phyloP scores from a whole-genome alignment of 2,888 invertebrate genomes.

The Oscheius sp. region DNA sequence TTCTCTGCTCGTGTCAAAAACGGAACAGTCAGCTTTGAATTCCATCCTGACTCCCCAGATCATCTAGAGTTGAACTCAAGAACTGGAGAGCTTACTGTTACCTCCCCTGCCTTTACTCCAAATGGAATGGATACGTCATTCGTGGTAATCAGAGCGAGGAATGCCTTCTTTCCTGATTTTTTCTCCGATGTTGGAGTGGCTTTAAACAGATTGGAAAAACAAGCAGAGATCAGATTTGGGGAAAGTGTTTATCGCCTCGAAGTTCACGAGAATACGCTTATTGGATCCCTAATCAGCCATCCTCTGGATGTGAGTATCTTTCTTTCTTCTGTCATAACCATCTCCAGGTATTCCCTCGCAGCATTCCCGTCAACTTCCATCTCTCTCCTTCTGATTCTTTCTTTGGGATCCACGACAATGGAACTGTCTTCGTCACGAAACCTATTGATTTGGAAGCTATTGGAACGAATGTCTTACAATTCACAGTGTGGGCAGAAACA shows the following conservation, averaged over 20 bases:
- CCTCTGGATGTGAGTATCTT: slow-evolving; percentile 21
- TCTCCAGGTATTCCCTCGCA: slow-evolving; percentile 21
- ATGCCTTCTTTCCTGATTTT: slow-evolving; percentile 51
- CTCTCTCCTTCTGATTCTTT: slow-evolving; percentile 35
- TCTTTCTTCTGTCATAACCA: neutral
- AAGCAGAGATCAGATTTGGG: slow-evolving; percentile 50
- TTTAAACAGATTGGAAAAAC: slow-evolving; percentile 35
- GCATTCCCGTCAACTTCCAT: slow-evolving; percentile 22
- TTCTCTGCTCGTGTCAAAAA: slow-evolving; percentile 46
- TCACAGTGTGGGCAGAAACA: slow-evolving; percentile 27
- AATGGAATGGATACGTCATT: slow-evolving; percentile 46
- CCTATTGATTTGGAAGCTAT: slow-evolving; percentile 26
- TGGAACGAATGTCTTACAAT: slow-evolving; percentile 11
- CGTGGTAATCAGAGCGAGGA: slow-evolving; percentile 64
- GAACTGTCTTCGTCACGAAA: slow-evolving; percentile 46
- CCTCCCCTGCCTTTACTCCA: slow-evolving; percentile 35
- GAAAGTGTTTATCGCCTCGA: slow-evolving; percentile 58
- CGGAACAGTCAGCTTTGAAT: slow-evolving; percentile 52
- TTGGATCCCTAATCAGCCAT: slow-evolving; percentile 48
- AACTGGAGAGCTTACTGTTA: slow-evolving; percentile 46
- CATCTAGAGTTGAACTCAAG: neutral
- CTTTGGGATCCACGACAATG: slow-evolving; percentile 56
- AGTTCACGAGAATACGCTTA: slow-evolving; percentile 55
- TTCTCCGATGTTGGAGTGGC: slow-evolving; percentile 65
- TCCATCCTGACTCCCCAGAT: slow-evolving; percentile 43